Evolutionary conservation across 2,888 invertebrate genomes (phyloP), one percentile per base, ranked within the genome.

Genomic region (Carcina quercana): DNA sequence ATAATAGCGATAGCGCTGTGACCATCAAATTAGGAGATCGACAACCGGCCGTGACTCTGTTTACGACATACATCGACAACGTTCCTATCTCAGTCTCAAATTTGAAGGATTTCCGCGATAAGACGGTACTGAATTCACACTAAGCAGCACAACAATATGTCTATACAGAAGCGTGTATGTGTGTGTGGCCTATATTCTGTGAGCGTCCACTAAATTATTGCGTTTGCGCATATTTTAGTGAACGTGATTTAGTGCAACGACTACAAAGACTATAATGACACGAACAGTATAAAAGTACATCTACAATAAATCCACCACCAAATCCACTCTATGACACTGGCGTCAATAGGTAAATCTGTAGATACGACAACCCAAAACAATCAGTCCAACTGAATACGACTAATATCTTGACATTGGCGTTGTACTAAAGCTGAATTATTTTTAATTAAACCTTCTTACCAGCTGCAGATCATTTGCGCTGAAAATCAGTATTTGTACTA

Each of bases 11-110:
- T 75, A 73, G 66, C 53, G 48, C 47, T 55, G 50, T 66, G 76
- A 68, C 74, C 71, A 75, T 73, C 72, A 73, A 78, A 70, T 72
- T 73, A 72, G 57, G 76, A 79, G 82, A 79, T 80, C 82, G 74
- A 71, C 67, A 76, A 73, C 76, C 82, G 76, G 50, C 82, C 82
- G 40, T 82, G 82, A 80, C 82, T 79, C 62, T 65, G 65, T 75
- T 78, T 75, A 59, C 62, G 51, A 53, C 55, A 61, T 45, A 56
- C 55, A 55, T 55, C 52, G 48, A 46, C 53, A 11, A n/a, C 21
- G 54, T 27, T 42, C 54, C 45, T 50, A 53, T 59, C 51, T 54
- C 46, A 56, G 55, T 55, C 60, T 60, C 69, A 70, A 61, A 59
- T 50, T 50, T 55, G 66, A 75, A 75, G 78, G 78, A 70, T 75